These are phyloP conservation scores for Tachysurus vachellii DNA, from an alignment of 2,113 vertebrate genomes.

Conservation along the genomic window DNA sequence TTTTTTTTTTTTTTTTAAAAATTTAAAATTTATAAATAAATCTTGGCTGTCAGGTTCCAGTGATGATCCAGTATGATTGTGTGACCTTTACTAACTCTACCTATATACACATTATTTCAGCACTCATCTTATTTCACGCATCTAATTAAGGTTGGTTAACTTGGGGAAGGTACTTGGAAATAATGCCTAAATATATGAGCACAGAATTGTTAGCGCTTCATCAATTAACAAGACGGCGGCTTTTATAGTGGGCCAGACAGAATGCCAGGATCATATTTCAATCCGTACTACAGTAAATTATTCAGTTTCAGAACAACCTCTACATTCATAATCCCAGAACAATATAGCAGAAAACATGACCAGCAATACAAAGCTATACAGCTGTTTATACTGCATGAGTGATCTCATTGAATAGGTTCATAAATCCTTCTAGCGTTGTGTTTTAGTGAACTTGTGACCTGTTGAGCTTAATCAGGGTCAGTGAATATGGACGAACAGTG, in stretches of 20 bases:
- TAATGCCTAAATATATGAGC: neutral
- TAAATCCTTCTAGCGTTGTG: neutral
- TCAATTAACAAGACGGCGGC: neutral
- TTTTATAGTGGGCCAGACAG: neutral
- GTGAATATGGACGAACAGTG: neutral
- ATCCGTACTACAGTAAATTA: slow-evolving; percentile 22
- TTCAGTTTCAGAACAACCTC: slow-evolving; percentile 8
- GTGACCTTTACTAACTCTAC: neutral
- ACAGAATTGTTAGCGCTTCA: neutral
- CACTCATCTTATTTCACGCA: neutral
- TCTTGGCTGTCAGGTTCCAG: neutral
- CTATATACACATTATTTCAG: neutral
- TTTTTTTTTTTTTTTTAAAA: neutral
- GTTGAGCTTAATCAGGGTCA: neutral
- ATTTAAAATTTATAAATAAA: neutral
- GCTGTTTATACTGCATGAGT: neutral
- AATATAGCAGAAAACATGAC: neutral
- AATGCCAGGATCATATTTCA: neutral
- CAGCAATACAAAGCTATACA: neutral
- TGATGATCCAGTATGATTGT: neutral
- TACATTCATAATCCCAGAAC: slow-evolving; percentile 5
- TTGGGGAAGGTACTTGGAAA: neutral
- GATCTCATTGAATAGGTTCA: neutral
- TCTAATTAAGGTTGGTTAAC: neutral
- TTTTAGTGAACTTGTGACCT: neutral